Evolutionary conservation across 2,888 invertebrate species (phyloP).

Genomic region (Ochropleura plecta): DNA sequence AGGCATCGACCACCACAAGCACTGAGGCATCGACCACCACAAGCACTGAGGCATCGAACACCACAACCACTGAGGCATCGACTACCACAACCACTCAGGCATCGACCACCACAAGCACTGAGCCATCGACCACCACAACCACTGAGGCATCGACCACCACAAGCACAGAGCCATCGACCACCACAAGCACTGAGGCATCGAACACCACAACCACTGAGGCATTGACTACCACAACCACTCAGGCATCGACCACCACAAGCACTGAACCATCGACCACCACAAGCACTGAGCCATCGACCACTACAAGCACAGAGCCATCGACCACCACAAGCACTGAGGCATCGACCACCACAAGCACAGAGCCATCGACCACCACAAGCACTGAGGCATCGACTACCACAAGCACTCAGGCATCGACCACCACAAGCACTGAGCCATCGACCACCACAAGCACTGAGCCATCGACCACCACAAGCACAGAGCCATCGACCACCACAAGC

Average conservation of each 20-base stretch:
- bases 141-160: not conserved
- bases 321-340: not conserved
- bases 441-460: not conserved
- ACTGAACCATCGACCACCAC: not conserved
- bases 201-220: not conserved
- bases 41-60: fast-evolving
- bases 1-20: not conserved
- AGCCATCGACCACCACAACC: not conserved
- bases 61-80: not conserved
- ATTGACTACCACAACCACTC: not conserved
- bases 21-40: not conserved
- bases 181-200: not conserved
- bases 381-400: not conserved
- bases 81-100: not conserved
- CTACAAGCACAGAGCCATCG: not conserved
- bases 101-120: not conserved
- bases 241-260: not conserved
- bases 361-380: not conserved
- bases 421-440: not conserved
- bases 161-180: not conserved
- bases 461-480: not conserved
- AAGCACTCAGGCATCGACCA: not conserved
- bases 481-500: not conserved
- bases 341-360: not conserved
- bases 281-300: not conserved